Conservation (phyloP, 2,797 vertebrate species). For the Chelmon rostratus region DNA sequence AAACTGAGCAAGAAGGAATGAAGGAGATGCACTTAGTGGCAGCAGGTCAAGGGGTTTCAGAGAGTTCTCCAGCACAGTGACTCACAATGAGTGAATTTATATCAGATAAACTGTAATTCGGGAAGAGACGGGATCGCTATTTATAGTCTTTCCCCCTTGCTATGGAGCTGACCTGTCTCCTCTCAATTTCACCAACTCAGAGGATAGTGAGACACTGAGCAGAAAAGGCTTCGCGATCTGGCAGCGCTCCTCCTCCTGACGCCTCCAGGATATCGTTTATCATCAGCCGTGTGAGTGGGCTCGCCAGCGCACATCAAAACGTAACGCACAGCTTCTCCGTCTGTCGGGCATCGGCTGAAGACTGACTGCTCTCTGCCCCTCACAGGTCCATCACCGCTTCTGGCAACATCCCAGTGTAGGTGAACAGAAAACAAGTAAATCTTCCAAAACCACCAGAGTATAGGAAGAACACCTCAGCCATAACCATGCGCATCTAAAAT, state of each 20-base stretch:
- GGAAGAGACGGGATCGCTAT: constrained; percentile 27
- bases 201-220: constrained; percentile 34
- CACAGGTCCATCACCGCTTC: too few relatives aligned
- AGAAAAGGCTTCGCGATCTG: constrained; percentile 42
- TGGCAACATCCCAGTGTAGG: not conserved
- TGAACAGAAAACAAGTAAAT: not conserved
- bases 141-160: not conserved
- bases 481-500: constrained; percentile 7
- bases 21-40: not conserved
- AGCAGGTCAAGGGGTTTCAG: not conserved
- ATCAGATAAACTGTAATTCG: constrained; percentile 1
- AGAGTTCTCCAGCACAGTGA: not conserved
- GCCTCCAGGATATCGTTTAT: constrained; percentile 42
- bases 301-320: constrained; percentile 9
- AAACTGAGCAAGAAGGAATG: not conserved
- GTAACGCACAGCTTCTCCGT: constrained; percentile 16
- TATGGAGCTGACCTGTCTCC: constrained; percentile 2
- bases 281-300: constrained; percentile 27
- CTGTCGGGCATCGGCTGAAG: constrained; percentile 13
- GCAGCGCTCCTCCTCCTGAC: not conserved
- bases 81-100: not conserved
- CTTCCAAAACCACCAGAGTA: not conserved
- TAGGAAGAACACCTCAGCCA: not conserved
- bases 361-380: too few relatives aligned
- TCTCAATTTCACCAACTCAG: constrained; percentile 8